Percentiles rank a stretch among this genome's conserved stretches.
phyloP scores from a whole-genome alignment of 2,888 invertebrate genomes.

The Beris chalybata region DNA sequence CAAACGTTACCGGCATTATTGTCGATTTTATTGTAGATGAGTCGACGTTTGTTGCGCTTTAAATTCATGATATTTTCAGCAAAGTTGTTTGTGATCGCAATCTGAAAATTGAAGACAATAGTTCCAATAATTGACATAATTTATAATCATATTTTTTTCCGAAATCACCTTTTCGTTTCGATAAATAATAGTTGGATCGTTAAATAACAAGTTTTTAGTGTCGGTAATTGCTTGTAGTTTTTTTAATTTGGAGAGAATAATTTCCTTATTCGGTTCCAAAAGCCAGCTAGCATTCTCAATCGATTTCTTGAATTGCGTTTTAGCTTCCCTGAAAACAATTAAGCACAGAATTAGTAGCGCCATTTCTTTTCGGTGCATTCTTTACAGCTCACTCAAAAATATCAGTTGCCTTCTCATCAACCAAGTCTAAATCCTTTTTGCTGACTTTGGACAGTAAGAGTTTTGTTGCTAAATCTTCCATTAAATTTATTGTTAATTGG shows the following conservation, averaged over 20 bases:
- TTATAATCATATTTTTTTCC: neutral
- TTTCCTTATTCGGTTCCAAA: conserved; percentile 10
- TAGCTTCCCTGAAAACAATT: conserved; percentile 15
- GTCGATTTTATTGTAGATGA: conserved; percentile 34
- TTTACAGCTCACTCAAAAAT: conserved; percentile 23
- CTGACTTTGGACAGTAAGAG: conserved; percentile 11
- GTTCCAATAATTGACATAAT: neutral
- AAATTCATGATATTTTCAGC: conserved; percentile 28
- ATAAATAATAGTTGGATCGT: conserved; percentile 20
- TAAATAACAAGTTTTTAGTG: conserved; percentile 28
- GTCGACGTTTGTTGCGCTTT: conserved; percentile 23
- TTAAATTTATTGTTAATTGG: conserved; percentile 9
- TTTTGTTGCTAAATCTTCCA: conserved; percentile 34
- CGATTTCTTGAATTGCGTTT: conserved; percentile 9
- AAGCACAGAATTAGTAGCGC: neutral
- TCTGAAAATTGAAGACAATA: conserved; percentile 12
- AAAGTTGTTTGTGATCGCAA: conserved; percentile 21
- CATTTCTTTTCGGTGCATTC: neutral
- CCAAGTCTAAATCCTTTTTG: conserved; percentile 13
- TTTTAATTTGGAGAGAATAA: conserved; percentile 14
- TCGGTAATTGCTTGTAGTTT: conserved; percentile 23
- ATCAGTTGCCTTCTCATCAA: conserved; percentile 14
- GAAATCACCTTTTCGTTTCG: conserved; percentile 32
- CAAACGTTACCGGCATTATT: conserved; percentile 28
- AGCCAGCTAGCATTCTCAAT: conserved; percentile 29